Evolutionary conservation across 2,888 invertebrate genomes (phyloP), one percentile per base, ranked within the genome.

Genomic region (Apoda limacodes): DNA sequence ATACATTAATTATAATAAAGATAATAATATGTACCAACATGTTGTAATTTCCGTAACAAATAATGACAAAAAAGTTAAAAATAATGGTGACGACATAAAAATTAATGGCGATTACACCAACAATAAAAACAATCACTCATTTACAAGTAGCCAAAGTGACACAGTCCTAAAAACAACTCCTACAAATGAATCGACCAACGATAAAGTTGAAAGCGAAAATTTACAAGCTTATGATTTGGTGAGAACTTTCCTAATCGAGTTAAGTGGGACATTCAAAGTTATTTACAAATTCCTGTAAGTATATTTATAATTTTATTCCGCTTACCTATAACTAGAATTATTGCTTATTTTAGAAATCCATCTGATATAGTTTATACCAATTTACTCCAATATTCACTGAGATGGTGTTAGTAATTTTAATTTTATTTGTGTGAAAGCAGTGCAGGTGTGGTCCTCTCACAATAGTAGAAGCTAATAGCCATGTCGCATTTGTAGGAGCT

Each of bases 201-300:
- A 59, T 2, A 64, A 56, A 0, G 44, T 55, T 22, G 61, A 52
- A 3, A 56, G 49, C 12, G 58, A 56, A 0, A 50, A 46, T 1
- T 14, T 38, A 0, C 38, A 43, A 1, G 48, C 51, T 0, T 45
- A 50, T 37, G 29, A 41, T 0, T 21, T 59, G 0, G 32, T 59
- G 0, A 54, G 53, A 9, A 37, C 37, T 1, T 68, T 66, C 40
- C 43, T 67, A 0, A 30, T 17, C 0, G 54, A 66, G 13, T 7
- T 70, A 0, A 54, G 52, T 17, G 17, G 10, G 0, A 40, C 55
- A 0, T 56, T 66, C 5, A 51, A 49, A 11, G 13, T 30, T 1
- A 48, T 64, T 6, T 50, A 53, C 19, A 26, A 33, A 2, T 67
- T 65, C 35, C 47, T 68, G 71, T 71, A 42, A 68, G 71, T 68